Conservation (phyloP, 1,140 invertebrate genomes). For the Lucilia cuprina region DNA sequence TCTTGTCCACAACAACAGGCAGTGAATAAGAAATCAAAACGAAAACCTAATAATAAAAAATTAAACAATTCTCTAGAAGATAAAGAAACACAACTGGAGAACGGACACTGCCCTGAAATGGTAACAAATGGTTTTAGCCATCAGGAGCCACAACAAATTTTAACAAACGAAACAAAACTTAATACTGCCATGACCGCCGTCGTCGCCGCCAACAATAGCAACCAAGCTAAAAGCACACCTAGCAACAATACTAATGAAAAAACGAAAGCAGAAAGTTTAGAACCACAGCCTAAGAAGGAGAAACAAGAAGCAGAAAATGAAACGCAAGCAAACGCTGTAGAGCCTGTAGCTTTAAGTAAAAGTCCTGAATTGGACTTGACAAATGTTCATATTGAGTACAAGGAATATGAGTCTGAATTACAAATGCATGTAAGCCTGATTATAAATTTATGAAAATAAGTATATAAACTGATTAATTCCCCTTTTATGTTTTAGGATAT, state of each 20-base stretch:
- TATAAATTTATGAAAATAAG: too few species aligned
- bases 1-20: not conserved
- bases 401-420: conserved; percentile 85
- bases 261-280: not conserved
- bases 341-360: not conserved
- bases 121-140: conserved; percentile 18
- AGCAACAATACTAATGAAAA: not conserved
- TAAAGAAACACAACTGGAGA: not conserved
- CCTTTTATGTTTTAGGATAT: conserved; percentile 68
- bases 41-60: conserved; percentile 30
- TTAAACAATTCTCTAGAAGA: not conserved
- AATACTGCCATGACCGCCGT: conserved; percentile 4
- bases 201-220: not conserved
- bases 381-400: conserved; percentile 67
- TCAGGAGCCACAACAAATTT: not conserved
- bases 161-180: not conserved
- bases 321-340: not conserved
- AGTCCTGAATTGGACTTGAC: conserved; percentile 37
- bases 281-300: not conserved
- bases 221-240: not conserved
- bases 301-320: not conserved
- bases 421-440: conserved; percentile 78
- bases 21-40: not conserved
- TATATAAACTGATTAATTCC: not conserved
- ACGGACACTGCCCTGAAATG: conserved; percentile 7